Base-by-base conservation (phyloP, 2,888 invertebrate genomes). In the Eilema sororculum region DNA sequence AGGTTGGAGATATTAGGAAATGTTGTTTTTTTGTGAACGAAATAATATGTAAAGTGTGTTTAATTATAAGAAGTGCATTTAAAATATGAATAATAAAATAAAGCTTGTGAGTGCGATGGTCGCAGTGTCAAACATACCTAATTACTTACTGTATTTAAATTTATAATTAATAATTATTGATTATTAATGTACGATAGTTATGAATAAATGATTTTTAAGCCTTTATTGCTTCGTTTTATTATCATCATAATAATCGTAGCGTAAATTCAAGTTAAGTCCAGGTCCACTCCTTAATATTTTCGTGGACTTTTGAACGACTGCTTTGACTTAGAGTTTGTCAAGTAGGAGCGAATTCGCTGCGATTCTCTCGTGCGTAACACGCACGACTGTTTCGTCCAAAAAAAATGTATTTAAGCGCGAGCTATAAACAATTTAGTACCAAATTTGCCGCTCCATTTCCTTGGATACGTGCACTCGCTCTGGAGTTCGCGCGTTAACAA, bases 191-290 rank as follows among this genome's bases (percentile, higher is more conserved):
- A 94, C 90, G 87, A 94, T 94, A 94, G 94, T 93, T 93, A 94
- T 90, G 89, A 94, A 92, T 94, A 94, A 93, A 91, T 91, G 94
- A 93, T 94, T 94, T 94, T 94, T 94, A 94, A 94, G 92, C 92
- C 90, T 92, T 89, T 84, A 69, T 71, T 71, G 65, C 77, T 72
- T 78, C 76, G 75, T 79, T 78, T 80, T 68, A 68, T 74, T 78
- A 22, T 56, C 24, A 46, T 20, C 22, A 12, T n/a, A 10, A 10
- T 4, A 3, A 12, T 10, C 56, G 1, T 3, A 2, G 13, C 12
- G 3, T 4, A 28, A 28, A n/a, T n/a, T 5, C 28, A 28, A 28
- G 5, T n/a, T n/a, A 5, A 28, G 3, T 28, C 28, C 3, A 28
- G 5, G 28, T 28, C 28, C 28, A 28, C 28, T 28, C 28, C 28